Evolutionary conservation across 2,888 invertebrate species (phyloP).

Genomic region (Deroplatys truncata): DNA sequence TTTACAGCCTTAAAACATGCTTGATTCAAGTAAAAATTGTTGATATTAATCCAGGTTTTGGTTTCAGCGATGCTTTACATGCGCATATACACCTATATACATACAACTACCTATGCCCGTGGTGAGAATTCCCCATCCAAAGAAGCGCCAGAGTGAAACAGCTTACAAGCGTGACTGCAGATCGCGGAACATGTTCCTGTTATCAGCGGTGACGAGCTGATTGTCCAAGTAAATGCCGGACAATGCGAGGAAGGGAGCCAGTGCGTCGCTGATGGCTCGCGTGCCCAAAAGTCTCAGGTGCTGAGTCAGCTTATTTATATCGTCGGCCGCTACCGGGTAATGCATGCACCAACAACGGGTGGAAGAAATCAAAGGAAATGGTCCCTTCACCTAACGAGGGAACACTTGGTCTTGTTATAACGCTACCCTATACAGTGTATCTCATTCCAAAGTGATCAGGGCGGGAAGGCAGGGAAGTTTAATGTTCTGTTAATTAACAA

Average conservation of each 20-base stretch:
- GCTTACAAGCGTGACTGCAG: too few species aligned
- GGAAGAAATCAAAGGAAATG: slow-evolving; percentile 10
- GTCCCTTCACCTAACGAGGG: slow-evolving; percentile 8
- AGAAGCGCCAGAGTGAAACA: too few species aligned
- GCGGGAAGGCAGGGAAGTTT: neutral
- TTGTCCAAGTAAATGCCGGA: too few species aligned
- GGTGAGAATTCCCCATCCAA: too few species aligned
- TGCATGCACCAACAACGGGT: neutral
- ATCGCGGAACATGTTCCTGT: too few species aligned
- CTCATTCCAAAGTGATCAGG: neutral
- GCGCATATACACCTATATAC: too few species aligned
- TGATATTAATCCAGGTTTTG: too few species aligned
- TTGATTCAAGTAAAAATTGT: too few species aligned
- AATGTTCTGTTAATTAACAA: neutral
- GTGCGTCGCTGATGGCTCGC: neutral
- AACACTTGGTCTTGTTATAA: neutral
- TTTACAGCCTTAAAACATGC: too few species aligned
- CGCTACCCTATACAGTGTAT: neutral
- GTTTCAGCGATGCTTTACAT: too few species aligned
- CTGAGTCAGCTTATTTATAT: slow-evolving; percentile 14
- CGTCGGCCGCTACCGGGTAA: neutral
- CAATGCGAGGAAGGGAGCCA: neutral
- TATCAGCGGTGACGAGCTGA: too few species aligned
- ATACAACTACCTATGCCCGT: too few species aligned
- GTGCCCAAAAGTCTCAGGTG: neutral